Conservation (phyloP, 2,113 vertebrate genomes). For the Piliocolobus tephrosceles region DNA sequence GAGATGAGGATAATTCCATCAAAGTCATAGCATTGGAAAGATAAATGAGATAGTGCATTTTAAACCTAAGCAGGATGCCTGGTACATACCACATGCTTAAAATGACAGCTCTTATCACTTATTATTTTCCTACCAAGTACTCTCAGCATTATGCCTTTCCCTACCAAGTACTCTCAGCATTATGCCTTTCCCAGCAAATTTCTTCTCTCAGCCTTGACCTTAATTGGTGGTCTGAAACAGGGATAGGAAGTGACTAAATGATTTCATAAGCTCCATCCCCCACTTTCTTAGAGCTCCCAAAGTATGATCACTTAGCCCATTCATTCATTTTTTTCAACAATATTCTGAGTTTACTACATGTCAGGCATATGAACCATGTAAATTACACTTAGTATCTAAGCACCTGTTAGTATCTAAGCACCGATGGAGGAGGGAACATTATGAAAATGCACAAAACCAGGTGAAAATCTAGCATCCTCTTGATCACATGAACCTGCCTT, state of each 20-base stretch:
- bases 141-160: neutral
- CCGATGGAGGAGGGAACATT: accelerated
- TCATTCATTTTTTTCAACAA: neutral
- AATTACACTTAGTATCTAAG: neutral
- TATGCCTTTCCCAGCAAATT: neutral
- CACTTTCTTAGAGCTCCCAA: neutral
- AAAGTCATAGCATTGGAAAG: neutral
- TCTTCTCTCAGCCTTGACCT: neutral
- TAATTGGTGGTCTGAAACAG: neutral
- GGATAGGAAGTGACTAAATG: neutral
- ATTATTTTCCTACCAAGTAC: neutral
- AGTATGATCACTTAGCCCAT: neutral
- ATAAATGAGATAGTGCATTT: neutral
- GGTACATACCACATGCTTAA: accelerated
- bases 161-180: neutral
- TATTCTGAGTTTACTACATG: neutral
- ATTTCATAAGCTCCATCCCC: neutral
- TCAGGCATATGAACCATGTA: neutral
- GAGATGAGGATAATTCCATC: neutral
- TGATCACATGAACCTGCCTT: accelerated
- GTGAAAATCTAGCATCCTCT: neutral
- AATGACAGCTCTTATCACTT: neutral
- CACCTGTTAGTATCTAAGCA: neutral
- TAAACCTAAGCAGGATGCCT: neutral
- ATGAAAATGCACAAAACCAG: neutral